These are phyloP conservation scores for Siniperca obscura DNA, from an alignment of 2,797 vertebrate genomes.

Conservation along the genomic window DNA sequence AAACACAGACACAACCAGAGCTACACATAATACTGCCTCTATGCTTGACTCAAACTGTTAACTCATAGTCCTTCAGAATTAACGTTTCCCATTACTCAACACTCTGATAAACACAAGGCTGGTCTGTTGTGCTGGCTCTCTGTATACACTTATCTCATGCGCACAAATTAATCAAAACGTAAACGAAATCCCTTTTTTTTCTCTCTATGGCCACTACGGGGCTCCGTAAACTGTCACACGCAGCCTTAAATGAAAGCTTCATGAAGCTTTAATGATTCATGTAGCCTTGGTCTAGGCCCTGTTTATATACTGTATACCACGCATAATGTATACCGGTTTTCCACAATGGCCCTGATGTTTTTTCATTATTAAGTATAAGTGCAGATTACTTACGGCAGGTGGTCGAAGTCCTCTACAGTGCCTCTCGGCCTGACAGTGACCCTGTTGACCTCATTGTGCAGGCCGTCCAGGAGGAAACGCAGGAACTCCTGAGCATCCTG, in stretches of 20 bases:
- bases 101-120: too few relatives aligned
- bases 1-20: too few relatives aligned
- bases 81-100: too few relatives aligned
- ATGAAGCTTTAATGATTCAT: conserved; percentile 24
- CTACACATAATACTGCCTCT: too few relatives aligned
- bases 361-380: background rate
- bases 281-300: background rate
- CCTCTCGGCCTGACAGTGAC: conserved; percentile 89
- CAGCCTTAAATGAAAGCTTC: conserved; percentile 25
- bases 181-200: too few relatives aligned
- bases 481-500: conserved; percentile 99
- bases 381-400: conserved; percentile 89
- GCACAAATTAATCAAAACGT: too few relatives aligned
- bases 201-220: too few relatives aligned
- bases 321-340: background rate
- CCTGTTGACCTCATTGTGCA: conserved; percentile 97
- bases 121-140: too few relatives aligned
- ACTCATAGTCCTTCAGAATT: too few relatives aligned
- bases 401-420: conserved; percentile 89
- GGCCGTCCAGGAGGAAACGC: conserved; percentile 95
- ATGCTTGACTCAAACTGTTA: too few relatives aligned
- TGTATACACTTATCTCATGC: too few relatives aligned
- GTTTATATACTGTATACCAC: conserved; percentile 3
- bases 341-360: background rate
- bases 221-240: background rate